Evolutionary conservation across 2,888 invertebrate species (phyloP).

Genomic region (Muscina levida): DNA sequence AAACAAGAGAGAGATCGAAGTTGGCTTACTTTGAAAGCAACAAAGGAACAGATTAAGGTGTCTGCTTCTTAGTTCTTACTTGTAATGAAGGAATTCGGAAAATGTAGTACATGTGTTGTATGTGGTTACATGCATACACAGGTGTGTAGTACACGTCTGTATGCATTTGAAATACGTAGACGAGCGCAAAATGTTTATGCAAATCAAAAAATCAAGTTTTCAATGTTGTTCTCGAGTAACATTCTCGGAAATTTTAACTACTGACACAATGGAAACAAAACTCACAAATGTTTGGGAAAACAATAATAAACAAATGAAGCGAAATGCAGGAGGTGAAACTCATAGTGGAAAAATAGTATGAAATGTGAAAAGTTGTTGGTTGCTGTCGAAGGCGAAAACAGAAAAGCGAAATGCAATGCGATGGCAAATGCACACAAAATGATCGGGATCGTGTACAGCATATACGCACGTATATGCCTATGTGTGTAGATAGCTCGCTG

Average conservation of each 20-base stretch:
- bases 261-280: background rate
- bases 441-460: background rate
- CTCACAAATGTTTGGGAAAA: background rate
- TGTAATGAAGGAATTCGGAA: no score
- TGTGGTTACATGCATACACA: no score
- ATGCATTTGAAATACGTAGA: no score
- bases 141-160: no score
- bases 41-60: background rate
- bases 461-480: no score
- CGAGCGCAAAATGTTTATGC: background rate
- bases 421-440: constrained; percentile 3
- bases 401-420: constrained; percentile 12
- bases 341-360: constrained; percentile 32
- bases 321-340: constrained; percentile 12
- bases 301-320: constrained; percentile 55
- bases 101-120: no score
- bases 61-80: background rate
- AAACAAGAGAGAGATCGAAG: constrained; percentile 17
- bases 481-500: no score
- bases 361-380: constrained; percentile 21
- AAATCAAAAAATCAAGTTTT: background rate
- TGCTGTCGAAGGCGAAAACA: constrained; percentile 44
- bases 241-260: background rate
- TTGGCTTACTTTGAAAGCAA: constrained; percentile 16
- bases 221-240: background rate